Evolutionary conservation across 2,888 invertebrate species (phyloP), one percentile per base, ranked within the genome.

Genomic region (Aspidiotus destructor): DNA sequence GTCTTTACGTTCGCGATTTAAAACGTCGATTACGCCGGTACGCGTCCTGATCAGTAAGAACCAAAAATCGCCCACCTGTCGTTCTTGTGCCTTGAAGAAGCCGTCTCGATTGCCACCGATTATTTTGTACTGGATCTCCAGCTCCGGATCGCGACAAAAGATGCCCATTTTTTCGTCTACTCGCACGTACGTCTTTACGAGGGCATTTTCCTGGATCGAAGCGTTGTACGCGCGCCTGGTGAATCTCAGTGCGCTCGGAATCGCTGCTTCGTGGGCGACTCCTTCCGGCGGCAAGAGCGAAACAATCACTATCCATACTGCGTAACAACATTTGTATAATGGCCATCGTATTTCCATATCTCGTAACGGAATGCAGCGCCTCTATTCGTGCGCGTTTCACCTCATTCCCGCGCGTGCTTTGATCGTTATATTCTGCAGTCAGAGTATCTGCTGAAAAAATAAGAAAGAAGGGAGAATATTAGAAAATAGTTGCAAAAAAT

Each of bases 1-100:
- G 75, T 92, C 92, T 73, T 87, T 86, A 68, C 94, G 85, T 78
- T 98, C 98, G 71, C 98, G 85, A 79, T 98, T 98, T 71, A 98
- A 81, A 72, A 94, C 92, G 74, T 91, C 89, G 72, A 88, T 85
- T 76, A 86, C 86, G 57, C 89, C 90, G 70, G 94, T 90, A 76
- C 92, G 85, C 72, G 92, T 94, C 75, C 96, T 84, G 71, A 98
- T 85, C 68, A 88, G 82, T 68, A 97, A 82, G 79, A 98, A 98
- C 77, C 92, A 92, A 80, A 96, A 95, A 80, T 97, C 94, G 53
- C 97, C 97, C 67, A 97, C 88, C 71, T 85, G 80, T 70, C 87
- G 83, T 74, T 91, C 88, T 77, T 96, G 95, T 9, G 92, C 92
- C 77, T 92, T 93, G 80, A 97, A 97, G 76, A 95, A 88, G 76